Conservation (phyloP, 2,113 vertebrate species). For the Mustelus asterias region DNA sequence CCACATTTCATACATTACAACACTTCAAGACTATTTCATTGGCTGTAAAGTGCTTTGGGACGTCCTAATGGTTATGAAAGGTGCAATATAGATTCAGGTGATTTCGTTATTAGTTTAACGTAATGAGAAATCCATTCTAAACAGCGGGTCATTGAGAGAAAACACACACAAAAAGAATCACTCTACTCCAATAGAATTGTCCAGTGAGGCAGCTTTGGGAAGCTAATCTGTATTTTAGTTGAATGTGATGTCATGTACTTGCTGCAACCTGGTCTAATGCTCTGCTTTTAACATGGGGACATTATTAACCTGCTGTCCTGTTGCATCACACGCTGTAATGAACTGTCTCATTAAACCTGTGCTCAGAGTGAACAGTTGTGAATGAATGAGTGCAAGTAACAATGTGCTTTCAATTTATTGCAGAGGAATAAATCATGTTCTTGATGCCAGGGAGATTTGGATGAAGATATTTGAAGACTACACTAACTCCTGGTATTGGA, state of each 20-base stretch:
- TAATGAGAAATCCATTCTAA: background rate
- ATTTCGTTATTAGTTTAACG: background rate
- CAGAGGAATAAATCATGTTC: constrained; percentile 72
- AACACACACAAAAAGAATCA: background rate
- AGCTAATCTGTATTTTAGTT: background rate
- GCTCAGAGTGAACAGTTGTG: background rate
- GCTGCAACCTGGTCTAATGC: background rate
- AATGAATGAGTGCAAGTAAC: background rate
- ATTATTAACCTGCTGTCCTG: background rate
- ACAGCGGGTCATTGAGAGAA: background rate
- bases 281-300: background rate
- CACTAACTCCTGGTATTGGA: constrained; percentile 88
- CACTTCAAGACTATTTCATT: background rate
- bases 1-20: background rate
- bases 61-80: background rate
- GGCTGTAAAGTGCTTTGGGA: background rate
- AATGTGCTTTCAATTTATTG: constrained; percentile 38
- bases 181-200: background rate
- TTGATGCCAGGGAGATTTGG: constrained; percentile 75
- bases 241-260: background rate
- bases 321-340: background rate
- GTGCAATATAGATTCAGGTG: background rate
- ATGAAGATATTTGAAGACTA: constrained; percentile 91
- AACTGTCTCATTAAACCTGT: background rate
- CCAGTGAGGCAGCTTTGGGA: background rate